phyloP scores from a whole-genome alignment of 2,888 invertebrate genomes.

The Furcula furcula region DNA sequence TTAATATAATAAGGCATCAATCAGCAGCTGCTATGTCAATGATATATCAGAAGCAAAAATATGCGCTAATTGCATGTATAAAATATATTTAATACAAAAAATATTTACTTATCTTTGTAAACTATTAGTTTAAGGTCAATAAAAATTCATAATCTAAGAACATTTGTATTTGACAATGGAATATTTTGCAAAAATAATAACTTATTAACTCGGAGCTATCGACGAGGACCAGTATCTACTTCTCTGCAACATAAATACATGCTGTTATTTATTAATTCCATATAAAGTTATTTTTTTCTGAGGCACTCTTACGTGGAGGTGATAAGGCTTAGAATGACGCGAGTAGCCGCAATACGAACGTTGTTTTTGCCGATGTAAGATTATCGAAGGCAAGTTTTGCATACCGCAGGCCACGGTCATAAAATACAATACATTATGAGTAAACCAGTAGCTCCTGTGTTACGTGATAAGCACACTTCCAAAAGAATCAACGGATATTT shows the following conservation, averaged over 20 bases:
- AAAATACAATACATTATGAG: conserved; percentile 74
- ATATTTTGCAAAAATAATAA: conserved; percentile 66
- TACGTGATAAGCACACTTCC: conserved; percentile 60
- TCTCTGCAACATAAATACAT: conserved; percentile 43
- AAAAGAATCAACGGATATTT: conserved; percentile 57
- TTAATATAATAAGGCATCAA: neutral
- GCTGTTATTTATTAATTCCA: conserved; percentile 17
- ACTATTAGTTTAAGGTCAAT: conserved; percentile 16
- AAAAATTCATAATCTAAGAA: conserved; percentile 47
- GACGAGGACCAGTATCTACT: conserved; percentile 49
- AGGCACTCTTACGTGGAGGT: conserved; percentile 12
- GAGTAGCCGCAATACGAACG: conserved; percentile 41
- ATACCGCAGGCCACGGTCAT: conserved; percentile 70
- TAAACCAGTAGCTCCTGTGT: conserved; percentile 62
- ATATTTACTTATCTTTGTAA: conserved; percentile 20
- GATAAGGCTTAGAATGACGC: conserved; percentile 32
- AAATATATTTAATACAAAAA: conserved; percentile 1
- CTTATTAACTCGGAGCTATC: conserved; percentile 49
- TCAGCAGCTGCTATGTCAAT: conserved; percentile 1
- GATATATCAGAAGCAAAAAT: conserved; percentile 1
- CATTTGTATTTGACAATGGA: conserved; percentile 56
- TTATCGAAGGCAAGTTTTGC: conserved; percentile 73
- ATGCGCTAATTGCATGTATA: conserved; percentile 3
- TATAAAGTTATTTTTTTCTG: conserved; percentile 1
- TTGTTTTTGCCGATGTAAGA: conserved; percentile 54